Conservation (phyloP, 2,113 vertebrate genomes). For the Struthio camelus region DNA sequence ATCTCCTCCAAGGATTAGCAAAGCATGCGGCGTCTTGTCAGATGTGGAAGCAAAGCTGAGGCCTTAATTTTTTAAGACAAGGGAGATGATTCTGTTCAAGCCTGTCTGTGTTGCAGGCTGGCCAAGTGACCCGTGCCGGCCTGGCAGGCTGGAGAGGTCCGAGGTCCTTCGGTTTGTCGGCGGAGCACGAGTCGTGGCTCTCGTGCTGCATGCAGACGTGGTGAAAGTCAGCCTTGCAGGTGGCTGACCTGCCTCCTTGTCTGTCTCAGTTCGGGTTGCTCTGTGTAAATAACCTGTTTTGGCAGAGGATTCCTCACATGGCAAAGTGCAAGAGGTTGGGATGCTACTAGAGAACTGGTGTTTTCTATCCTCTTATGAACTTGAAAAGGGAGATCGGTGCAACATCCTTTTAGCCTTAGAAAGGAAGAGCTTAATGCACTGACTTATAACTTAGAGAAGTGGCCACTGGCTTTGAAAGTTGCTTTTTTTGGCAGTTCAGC, state of each 20-base stretch:
- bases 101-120: background rate
- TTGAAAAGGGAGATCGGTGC: background rate
- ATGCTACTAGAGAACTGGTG: background rate
- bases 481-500: background rate
- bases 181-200: background rate
- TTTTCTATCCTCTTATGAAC: background rate
- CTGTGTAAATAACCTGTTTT: accelerated
- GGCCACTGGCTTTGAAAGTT: background rate
- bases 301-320: accelerated
- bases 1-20: constrained; percentile 81
- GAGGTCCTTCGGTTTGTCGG: accelerated
- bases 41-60: constrained; percentile 29
- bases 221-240: background rate
- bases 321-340: accelerated
- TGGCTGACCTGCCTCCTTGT: background rate
- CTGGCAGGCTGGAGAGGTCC: accelerated
- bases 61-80: constrained; percentile 33
- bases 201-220: accelerated
- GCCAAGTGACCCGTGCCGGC: background rate
- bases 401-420: background rate
- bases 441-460: background rate
- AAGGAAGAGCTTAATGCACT: background rate
- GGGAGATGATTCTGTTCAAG: background rate
- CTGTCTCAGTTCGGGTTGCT: background rate
- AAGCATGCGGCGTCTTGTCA: constrained; percentile 85